phyloP scores from a whole-genome alignment of 1,140 invertebrate species.

The roundworm (Caenorhabditis elegans) region DNA sequence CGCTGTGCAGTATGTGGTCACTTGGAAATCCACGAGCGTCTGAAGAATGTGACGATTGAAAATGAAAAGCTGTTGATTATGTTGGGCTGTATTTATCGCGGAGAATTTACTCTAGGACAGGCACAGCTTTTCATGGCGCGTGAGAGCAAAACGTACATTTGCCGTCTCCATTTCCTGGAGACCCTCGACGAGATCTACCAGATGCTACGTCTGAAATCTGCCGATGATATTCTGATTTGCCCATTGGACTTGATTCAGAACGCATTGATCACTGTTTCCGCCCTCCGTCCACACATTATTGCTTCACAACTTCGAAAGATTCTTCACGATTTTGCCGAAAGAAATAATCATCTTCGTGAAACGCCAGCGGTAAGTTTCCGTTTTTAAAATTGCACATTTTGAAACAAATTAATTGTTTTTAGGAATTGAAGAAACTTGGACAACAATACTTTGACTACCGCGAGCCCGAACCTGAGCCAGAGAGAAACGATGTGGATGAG shows the following conservation, averaged over 20 bases:
- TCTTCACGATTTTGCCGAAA: background rate
- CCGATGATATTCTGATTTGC: background rate
- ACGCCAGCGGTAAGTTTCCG: background rate
- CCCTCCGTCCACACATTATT: background rate
- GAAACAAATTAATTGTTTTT: background rate
- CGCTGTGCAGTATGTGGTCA: background rate
- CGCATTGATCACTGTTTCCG: background rate
- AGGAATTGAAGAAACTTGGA: background rate
- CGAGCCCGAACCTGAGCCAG: background rate
- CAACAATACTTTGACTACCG: background rate
- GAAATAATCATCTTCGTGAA: background rate
- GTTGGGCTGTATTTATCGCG: background rate
- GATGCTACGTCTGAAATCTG: background rate
- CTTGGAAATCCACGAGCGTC: background rate
- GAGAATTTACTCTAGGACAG: background rate
- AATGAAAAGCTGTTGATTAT: slow-evolving; percentile 2
- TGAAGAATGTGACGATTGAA: slow-evolving; percentile 4
- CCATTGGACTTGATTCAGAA: background rate
- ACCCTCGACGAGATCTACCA: background rate
- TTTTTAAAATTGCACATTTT: background rate
- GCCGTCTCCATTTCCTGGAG: background rate
- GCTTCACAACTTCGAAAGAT: background rate
- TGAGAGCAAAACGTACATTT: background rate
- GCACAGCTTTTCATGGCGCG: background rate
- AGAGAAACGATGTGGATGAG: background rate